Evolutionary conservation across 2,797 vertebrate species (phyloP).

Genomic region (Todus mexicanus): DNA sequence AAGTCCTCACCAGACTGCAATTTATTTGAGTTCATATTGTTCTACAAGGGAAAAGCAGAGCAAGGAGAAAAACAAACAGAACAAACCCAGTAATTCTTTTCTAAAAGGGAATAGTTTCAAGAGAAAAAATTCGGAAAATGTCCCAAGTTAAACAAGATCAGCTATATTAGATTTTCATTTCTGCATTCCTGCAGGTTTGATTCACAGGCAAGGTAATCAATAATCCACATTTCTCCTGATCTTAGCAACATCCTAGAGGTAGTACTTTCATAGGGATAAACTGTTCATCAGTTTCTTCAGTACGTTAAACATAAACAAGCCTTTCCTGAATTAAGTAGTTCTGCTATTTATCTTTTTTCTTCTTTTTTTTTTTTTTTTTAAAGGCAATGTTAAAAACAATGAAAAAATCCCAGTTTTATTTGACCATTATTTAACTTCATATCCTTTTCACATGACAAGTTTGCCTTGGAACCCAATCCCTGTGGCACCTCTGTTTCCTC

Average conservation of each 20-base stretch:
- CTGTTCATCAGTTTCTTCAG: neutral
- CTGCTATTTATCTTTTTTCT: neutral
- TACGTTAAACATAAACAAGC: neutral
- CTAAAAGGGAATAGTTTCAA: neutral
- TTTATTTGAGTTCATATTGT: neutral
- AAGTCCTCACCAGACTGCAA: neutral
- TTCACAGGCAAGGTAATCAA: neutral
- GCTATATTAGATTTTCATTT: neutral
- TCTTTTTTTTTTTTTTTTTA: neutral
- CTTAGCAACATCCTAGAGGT: neutral
- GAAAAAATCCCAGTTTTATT: neutral
- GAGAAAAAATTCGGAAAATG: constrained; percentile 4
- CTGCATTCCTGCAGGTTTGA: neutral
- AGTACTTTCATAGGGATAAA: neutral
- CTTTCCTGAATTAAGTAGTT: neutral
- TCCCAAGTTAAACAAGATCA: neutral
- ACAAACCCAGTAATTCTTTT: neutral
- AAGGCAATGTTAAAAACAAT: neutral
- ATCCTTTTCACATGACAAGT: neutral
- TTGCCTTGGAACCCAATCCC: neutral
- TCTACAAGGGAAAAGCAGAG: neutral
- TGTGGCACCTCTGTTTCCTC: constrained; percentile 6
- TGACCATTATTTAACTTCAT: neutral
- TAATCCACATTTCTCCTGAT: neutral
- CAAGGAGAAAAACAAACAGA: neutral